Evolutionary conservation across 2,113 vertebrate genomes (phyloP), one percentile per base, ranked within the genome.

Genomic region (Gracilinanus agilis): DNA sequence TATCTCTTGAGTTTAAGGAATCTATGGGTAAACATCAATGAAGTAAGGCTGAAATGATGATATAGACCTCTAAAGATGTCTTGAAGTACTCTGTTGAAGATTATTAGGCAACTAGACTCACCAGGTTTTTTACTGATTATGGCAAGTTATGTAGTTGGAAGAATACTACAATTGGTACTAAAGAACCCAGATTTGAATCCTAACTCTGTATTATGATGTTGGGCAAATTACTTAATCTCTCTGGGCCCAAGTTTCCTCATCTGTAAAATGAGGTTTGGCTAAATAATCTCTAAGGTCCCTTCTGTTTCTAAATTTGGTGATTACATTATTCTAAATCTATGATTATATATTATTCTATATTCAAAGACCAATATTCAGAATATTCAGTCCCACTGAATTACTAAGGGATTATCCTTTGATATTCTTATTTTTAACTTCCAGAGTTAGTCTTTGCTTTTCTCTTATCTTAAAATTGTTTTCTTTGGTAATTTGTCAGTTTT

Each of bases 231-330:
- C n/a, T 54, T 16, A 56, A 54, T 91, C 34, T 91, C 55, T 94
- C 27, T 89, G 23, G 54, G 44, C 19, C 6, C 44, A 25, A 54
- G 34, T 92, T 93, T 95, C 88, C 54, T 97, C 55, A 49, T 83
- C 27, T 89, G 1, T 75, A 90, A 89, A 90, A 54, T 13, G 8
- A 29, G 21, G 11, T 5, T 58, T 75, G 13, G 61, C 61, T n/a
- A 75, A 75, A 75, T n/a, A 13, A 75, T 67, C 29, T 34, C 29
- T 75, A n/a, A 16, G 29, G 61, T n/a, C 16, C 29, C 34, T 75
- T n/a, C n/a, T 1, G n/a, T 75, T 75, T 34, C 61, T 75, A 75
- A 75, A 58, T 58, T 58, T 9, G 25, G 7, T 61, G 27, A 29
- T 49, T 49, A 29, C 29, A 9, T 24, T 61, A 29, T 61, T 61